Percentiles rank a stretch among this genome's conserved stretches.
These are phyloP conservation scores for Apaloderma vittatum DNA, from an alignment of 2,113 vertebrate genomes.

Conservation along the genomic window DNA sequence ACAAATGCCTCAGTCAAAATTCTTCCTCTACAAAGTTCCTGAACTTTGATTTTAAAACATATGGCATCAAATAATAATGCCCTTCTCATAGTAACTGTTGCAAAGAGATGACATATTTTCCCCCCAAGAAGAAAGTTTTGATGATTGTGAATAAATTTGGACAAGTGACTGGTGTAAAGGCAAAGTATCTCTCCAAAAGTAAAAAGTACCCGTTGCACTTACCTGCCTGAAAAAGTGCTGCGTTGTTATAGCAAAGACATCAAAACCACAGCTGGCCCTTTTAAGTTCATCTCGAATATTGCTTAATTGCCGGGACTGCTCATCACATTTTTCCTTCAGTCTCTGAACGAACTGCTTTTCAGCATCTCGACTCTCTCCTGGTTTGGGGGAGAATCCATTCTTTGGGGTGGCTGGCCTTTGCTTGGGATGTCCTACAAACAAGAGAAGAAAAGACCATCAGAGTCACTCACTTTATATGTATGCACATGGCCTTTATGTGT, in stretches of 20 bases:
- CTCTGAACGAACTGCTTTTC: slow-evolving; percentile 86
- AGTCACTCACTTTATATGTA: neutral
- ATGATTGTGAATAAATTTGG: neutral
- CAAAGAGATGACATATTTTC: neutral
- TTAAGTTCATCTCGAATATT: slow-evolving; percentile 82
- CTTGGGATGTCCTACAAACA: slow-evolving; percentile 79
- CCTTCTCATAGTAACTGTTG: neutral
- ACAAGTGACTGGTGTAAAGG: neutral
- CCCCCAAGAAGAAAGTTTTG: neutral
- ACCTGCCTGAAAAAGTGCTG: slow-evolving; percentile 94
- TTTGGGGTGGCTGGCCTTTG: slow-evolving; percentile 77
- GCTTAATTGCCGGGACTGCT: slow-evolving; percentile 84
- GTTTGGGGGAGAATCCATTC: slow-evolving; percentile 78
- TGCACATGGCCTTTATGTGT: neutral
- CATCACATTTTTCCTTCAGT: slow-evolving; percentile 87
- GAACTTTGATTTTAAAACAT: neutral
- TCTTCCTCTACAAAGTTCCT: neutral
- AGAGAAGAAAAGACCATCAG: neutral
- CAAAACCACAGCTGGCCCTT: slow-evolving; percentile 83
- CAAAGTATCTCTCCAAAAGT: neutral
- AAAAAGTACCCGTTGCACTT: neutral
- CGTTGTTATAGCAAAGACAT: slow-evolving; percentile 89
- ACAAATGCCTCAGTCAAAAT: neutral
- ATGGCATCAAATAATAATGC: neutral
- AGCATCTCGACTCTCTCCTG: slow-evolving; percentile 80